Evolutionary conservation across 2,113 vertebrate genomes (phyloP).

Genomic region (Ochotona curzoniae): DNA sequence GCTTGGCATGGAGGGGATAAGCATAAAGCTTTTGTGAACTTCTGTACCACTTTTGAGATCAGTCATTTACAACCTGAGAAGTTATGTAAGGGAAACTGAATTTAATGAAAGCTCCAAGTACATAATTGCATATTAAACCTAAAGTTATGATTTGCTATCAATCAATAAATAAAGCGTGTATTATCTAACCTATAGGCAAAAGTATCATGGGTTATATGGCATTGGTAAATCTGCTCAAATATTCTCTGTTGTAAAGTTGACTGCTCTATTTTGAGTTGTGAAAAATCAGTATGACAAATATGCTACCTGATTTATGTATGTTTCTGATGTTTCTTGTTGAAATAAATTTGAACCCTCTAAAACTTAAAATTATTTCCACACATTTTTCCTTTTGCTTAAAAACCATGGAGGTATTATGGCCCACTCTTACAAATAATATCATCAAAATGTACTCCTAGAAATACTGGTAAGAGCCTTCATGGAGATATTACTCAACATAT

Average conservation of each 20-base stretch:
- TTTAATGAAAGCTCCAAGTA: background rate
- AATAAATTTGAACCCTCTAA: conserved; percentile 37
- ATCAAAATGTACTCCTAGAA: background rate
- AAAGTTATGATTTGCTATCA: background rate
- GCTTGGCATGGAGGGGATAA: background rate
- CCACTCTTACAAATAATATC: background rate
- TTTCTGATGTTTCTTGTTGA: conserved; percentile 22
- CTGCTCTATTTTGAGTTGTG: conserved; percentile 3
- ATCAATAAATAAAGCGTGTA: background rate
- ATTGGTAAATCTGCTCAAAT: background rate
- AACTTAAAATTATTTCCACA: background rate
- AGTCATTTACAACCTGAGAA: background rate
- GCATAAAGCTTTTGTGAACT: background rate
- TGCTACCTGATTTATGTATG: background rate
- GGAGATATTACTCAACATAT: background rate
- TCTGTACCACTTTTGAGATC: conserved; percentile 1
- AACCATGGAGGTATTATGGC: background rate
- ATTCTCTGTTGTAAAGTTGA: background rate
- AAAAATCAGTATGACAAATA: background rate
- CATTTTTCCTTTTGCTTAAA: conserved; percentile 6
- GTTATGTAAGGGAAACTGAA: background rate
- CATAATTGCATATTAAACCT: background rate
- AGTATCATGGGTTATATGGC: background rate
- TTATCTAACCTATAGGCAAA: background rate
- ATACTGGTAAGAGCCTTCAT: background rate